Conservation (phyloP, 2,113 vertebrate species). For the Ictalurus furcatus region DNA sequence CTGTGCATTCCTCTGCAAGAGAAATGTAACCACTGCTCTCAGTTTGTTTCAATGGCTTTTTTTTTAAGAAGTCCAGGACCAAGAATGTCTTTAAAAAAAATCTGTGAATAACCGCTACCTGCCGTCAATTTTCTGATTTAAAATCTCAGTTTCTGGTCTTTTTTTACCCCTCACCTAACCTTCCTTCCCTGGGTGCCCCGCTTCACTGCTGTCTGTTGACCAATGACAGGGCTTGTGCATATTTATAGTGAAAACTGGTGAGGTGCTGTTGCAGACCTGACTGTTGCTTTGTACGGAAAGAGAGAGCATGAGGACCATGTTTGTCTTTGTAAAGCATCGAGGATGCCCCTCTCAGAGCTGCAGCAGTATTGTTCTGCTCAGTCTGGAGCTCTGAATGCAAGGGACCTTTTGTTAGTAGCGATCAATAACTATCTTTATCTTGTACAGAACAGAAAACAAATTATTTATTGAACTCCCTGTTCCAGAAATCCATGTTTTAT, state of each 20-base stretch:
- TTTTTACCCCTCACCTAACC: neutral
- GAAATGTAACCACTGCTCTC: neutral
- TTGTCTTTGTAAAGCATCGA: neutral
- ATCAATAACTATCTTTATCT: neutral
- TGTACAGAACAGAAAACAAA: neutral
- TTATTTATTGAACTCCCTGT: neutral
- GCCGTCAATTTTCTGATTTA: neutral
- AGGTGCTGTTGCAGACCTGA: constrained; percentile 61
- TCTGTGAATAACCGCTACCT: neutral
- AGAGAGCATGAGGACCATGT: neutral
- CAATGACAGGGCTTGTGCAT: constrained; percentile 5
- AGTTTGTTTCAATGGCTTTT: neutral
- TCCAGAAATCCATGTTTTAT: neutral
- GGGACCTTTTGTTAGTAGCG: neutral
- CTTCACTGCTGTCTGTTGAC: neutral
- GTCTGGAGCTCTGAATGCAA: neutral
- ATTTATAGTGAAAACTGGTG: constrained; percentile 62
- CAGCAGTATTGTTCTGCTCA: neutral
- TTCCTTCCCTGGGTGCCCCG: constrained; percentile 2
- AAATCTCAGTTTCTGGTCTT: neutral
- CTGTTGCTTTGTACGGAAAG: constrained; percentile 15
- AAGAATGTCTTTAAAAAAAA: neutral
- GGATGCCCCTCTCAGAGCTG: no score
- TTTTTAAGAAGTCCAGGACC: neutral
- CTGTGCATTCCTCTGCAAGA: constrained; percentile 56